Evolutionary conservation across 1,140 invertebrate species (phyloP), one percentile per base, ranked within the genome.

Genomic region (Stegodyphus dumicola): DNA sequence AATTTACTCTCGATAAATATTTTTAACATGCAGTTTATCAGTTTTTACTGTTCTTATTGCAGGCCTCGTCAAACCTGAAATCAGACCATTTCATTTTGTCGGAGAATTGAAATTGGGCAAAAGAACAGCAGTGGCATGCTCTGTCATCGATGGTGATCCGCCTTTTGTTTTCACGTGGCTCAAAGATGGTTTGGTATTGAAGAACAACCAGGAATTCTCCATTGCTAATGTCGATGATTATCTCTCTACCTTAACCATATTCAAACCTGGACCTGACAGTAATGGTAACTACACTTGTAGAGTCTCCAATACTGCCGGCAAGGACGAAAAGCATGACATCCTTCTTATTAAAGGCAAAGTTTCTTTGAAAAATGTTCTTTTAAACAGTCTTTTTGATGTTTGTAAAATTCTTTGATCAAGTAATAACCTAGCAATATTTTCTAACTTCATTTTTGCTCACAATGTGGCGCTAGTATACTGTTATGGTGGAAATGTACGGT

Each of bases 191-290:
- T 9, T 13, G 13, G 48, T 2, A 15, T 9, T 73, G 7, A 7
- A 7, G 6, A 17, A 73, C 9, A 73, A 7, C 7, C 18, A 48
- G 1, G 10, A 49, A 9, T 73, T 49, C 10, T 73, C 70, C 70
- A 73, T 73, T 17, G n/a, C 7, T 10, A 17, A 15, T 13, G 51
- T 52, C 18, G 70, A 88, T 83, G 87, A 88, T 49, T 88, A 85
- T 83, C 93, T 93, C 80, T 53, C 54, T 64, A 56, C 69, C 11
- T 64, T 87, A 33, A 54, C 70, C 33, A 87, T 87, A 49, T n/a
- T 11, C 17, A 66, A 84, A 10, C 66, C 86, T 9, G 49, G 74
- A 11, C 10, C 75, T 7, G 17, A 56, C 53, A 87, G 88, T 64
- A 88, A 88, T 33, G 88, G 88, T 6, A 88, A 88, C 52, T 87